Evolutionary conservation across 2,113 vertebrate genomes (phyloP), one percentile per base, ranked within the genome.

Genomic region (Pangasianodon gigas): DNA sequence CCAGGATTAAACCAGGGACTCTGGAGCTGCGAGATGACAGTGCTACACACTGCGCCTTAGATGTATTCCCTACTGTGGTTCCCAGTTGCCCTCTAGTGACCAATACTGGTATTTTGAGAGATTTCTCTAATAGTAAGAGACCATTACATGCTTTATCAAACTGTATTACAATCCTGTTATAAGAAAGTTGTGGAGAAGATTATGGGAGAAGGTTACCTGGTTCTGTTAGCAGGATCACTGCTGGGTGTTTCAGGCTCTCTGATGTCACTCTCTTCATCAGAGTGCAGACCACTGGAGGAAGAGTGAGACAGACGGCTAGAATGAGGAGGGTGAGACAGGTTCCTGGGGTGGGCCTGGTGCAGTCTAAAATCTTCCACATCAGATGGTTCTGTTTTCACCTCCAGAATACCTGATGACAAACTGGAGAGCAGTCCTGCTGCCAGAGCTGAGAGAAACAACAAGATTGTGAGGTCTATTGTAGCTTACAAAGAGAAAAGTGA

Each of bases 241-340:
- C 75, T 95, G 46, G 96, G 97, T 48, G 95, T 96, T 93, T 97
- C 97, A 90, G 96, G 91, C 65, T 97, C 97, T 93, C 96, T 96
- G 91, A 96, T 96, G 88, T 98, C 98, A 80, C 96, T 96, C 92
- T 99, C 98, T 71, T 98, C 98, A 86, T 99, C 98, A 85, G 98
- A 99, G 92, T 96, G 97, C 96, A 97, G 97, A 94, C 97, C 97
- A 91, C 98, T 97, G n/a, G 97, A 97, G 92, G 97, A 97, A 90
- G 96, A 96, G 95, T 96, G 81, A 96, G 82, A 86, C 58, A 89
- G 71, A 37, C 19, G 44, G 19, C 56, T 89, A 41, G 84, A 86
- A 86, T 54, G 84, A 29, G 11, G 37, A 9, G 32, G 77, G 37
- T 81, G 84, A 80, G 19, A 46, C 32, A 44, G 37, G 41, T 81